Conservation (phyloP, 1,140 invertebrate genomes). For the Coenobita brevimanus region DNA sequence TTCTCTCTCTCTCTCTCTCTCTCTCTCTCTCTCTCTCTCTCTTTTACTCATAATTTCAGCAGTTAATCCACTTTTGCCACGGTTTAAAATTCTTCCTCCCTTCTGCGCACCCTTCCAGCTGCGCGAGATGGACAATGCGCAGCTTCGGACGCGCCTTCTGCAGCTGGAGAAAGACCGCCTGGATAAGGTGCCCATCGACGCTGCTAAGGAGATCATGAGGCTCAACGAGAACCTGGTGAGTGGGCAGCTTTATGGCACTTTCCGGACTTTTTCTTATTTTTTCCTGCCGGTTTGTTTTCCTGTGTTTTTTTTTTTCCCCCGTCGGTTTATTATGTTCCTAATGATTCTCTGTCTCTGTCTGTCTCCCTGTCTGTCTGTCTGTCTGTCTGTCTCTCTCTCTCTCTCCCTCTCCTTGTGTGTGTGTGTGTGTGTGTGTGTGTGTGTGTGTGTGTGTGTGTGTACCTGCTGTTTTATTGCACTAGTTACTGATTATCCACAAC, state of each 20-base stretch:
- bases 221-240: slow-evolving; percentile 71
- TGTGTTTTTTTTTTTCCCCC: not conserved
- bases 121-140: slow-evolving; percentile 71
- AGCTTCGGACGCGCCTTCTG: slow-evolving; percentile 70
- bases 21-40: too few relatives aligned
- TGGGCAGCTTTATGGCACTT: not conserved
- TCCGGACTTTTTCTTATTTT: not conserved
- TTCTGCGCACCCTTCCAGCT: slow-evolving; percentile 58
- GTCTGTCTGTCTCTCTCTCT: too few relatives aligned
- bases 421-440: not conserved
- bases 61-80: too few relatives aligned
- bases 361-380: too few relatives aligned
- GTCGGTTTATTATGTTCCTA: too few relatives aligned
- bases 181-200: slow-evolving; percentile 72
- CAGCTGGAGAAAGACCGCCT: slow-evolving; percentile 71
- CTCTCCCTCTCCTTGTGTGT: too few relatives aligned
- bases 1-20: too few relatives aligned
- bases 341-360: too few relatives aligned
- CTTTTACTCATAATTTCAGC: too few relatives aligned
- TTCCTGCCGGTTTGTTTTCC: not conserved
- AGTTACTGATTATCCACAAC: too few relatives aligned
- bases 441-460: not conserved
- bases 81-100: too few relatives aligned
- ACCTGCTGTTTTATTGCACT: too few relatives aligned
- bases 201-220: slow-evolving; percentile 71